Evolutionary conservation across 2,113 vertebrate species (phyloP), one percentile per base, ranked within the genome.

Genomic region (Ardeotis arabs): DNA sequence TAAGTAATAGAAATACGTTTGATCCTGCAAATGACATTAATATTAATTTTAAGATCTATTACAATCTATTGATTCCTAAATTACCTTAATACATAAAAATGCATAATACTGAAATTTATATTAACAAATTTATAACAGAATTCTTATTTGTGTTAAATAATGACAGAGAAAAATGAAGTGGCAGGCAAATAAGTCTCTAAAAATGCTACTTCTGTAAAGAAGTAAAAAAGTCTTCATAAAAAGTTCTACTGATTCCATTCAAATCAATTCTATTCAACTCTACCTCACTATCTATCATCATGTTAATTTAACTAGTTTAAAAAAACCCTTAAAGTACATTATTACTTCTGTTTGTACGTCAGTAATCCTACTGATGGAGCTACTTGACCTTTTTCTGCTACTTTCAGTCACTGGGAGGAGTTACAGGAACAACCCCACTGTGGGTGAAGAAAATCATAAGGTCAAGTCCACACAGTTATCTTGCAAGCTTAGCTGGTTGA

Each of bases 381-480:
- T 72, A 50, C 16, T 63, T 76, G 12, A 35, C 4, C 0, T 64
- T 85, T n/a, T 75, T 31, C 47, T 89, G 11, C 7, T 69, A 7
- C 59, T 84, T 75, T 58, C 52, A 28, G 41, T 45, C 9, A 35
- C 2, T 14, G 12, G 6, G 12, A 84, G 23, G 10, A 75, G 28
- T 24, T 70, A 47, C 1, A 0, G 20, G 5, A 78, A 53, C 10
- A 90, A 35, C 2, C 10, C 8, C 18, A 7, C 11, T 44, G 6
- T 3, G 2, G 22, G 3, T 28, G 16, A 85, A 72, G 16, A 47
- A 75, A 86, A 64, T 52, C 19, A 45, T 31, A 3, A 79, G 62
- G 21, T 28, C 6, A 63, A 62, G 21, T 67, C n/a, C 16, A 83
- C 9, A n/a, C 14, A 68, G 9, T 35, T 45, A 23, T 47, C 21